phyloP scores from a whole-genome alignment of 1,140 invertebrate genomes.

The Ectropis grisescens region DNA sequence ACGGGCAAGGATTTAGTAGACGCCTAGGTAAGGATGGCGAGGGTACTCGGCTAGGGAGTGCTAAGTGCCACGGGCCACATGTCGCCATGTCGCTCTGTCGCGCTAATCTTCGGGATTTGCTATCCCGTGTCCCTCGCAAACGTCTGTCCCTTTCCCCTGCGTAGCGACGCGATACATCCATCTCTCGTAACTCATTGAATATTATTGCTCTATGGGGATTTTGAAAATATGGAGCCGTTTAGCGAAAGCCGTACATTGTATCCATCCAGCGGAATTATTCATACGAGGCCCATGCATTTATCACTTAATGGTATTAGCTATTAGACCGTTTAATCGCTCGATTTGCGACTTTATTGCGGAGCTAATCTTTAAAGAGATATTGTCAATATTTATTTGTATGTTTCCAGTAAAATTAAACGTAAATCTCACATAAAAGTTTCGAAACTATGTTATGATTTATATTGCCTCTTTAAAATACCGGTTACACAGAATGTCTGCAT shows the following conservation, averaged over 20 bases:
- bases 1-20: no score
- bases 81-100: slow-evolving; percentile 65
- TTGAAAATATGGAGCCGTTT: slow-evolving; percentile 71
- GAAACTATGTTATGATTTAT: no score
- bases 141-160: slow-evolving; percentile 31
- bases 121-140: slow-evolving; percentile 47
- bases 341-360: slow-evolving; percentile 50
- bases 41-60: no score
- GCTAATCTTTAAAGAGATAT: slow-evolving; percentile 9
- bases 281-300: slow-evolving; percentile 62
- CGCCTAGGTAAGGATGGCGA: no score
- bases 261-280: slow-evolving; percentile 65
- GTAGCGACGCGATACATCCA: slow-evolving; percentile 27
- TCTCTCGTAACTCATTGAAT: slow-evolving; percentile 65
- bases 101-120: slow-evolving; percentile 67
- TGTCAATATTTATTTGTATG: no score
- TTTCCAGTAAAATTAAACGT: no score
- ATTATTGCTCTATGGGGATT: slow-evolving; percentile 71
- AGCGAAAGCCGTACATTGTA: slow-evolving; percentile 67
- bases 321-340: slow-evolving; percentile 61
- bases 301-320: slow-evolving; percentile 68
- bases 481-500: no score
- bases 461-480: no score
- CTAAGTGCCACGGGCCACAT: slow-evolving; percentile 66
- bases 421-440: no score